Evolutionary conservation across 2,888 invertebrate species (phyloP).

Genomic region (Hirtodrosophila duncani): DNA sequence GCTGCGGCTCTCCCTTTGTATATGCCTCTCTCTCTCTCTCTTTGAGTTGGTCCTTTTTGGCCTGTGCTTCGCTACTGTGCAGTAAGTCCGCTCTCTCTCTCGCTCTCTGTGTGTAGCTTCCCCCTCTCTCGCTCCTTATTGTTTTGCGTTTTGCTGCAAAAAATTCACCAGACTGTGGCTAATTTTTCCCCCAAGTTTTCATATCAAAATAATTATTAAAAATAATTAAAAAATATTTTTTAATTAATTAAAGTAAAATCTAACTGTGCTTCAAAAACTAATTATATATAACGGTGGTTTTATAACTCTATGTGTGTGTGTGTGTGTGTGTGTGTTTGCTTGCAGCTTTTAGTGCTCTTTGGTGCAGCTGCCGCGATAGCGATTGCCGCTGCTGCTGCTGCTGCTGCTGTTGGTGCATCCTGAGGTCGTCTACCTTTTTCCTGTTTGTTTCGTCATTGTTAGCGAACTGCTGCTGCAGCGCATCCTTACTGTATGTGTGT

Average conservation of each 20-base stretch:
- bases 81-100: background rate
- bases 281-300: background rate
- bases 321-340: no score
- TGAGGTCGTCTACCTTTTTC: constrained; percentile 59
- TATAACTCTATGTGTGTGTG: background rate
- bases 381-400: no score
- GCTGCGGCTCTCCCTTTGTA: constrained; percentile 1
- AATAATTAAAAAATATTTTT: background rate
- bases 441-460: constrained; percentile 50
- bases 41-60: background rate
- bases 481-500: background rate
- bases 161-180: constrained; percentile 46
- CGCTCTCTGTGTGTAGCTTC: constrained; percentile 10
- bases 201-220: constrained; percentile 12
- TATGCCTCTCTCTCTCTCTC: constrained; percentile 2
- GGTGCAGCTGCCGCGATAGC: no score
- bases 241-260: no score
- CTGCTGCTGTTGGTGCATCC: constrained; percentile 27
- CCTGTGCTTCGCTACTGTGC: no score
- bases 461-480: constrained; percentile 3
- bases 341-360: no score
- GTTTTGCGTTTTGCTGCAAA: constrained; percentile 17
- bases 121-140: constrained; percentile 16
- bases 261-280: no score
- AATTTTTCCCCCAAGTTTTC: constrained; percentile 29